Percentiles rank a stretch among this genome's conserved stretches.
These are phyloP conservation scores for Craterocephalus amniculus DNA, from an alignment of 2,797 vertebrate genomes.

Conservation along the genomic window DNA sequence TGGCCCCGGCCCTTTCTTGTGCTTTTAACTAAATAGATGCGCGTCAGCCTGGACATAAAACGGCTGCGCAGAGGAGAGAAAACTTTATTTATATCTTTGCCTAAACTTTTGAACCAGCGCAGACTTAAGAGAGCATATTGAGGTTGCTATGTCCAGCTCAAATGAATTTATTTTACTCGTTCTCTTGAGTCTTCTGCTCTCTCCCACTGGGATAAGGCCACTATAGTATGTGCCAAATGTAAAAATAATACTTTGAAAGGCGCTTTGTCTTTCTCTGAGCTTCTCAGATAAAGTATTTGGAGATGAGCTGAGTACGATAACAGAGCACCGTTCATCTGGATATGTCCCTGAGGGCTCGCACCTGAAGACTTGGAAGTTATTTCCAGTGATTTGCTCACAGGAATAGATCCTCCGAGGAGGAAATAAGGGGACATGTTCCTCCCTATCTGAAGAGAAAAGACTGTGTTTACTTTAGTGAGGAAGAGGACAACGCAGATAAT, in stretches of 20 bases:
- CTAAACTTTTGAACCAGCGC: conserved; percentile 74
- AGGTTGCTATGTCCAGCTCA: conserved; percentile 47
- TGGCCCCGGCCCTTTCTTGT: conserved; percentile 74
- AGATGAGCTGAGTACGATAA: conserved; percentile 54
- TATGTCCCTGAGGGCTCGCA: conserved; percentile 61
- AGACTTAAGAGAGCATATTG: conserved; percentile 57
- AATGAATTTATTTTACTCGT: conserved; percentile 56
- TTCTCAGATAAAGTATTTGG: conserved; percentile 55
- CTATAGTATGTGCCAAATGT: conserved; percentile 13
- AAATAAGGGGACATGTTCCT: conserved; percentile 45
- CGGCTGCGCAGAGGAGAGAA: conserved; percentile 62
- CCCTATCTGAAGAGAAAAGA: conserved; percentile 55
- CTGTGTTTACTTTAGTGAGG: conserved; percentile 65
- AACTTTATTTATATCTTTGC: conserved; percentile 82
- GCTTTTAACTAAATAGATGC: conserved; percentile 84
- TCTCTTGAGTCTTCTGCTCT: conserved; percentile 21
- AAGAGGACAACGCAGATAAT: conserved; percentile 55
- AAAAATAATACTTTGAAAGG: conserved; percentile 43
- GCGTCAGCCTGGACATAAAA: conserved; percentile 72
- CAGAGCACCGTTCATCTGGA: conserved; percentile 43
- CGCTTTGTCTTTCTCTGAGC: conserved; percentile 25
- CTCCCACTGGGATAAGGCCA: conserved; percentile 30
- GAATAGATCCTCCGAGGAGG: conserved; percentile 56
- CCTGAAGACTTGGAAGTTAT: conserved; percentile 66
- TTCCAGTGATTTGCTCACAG: conserved; percentile 61